phyloP scores from a whole-genome alignment of 2,888 invertebrate species.

The Dicranocentrus wangi region DNA sequence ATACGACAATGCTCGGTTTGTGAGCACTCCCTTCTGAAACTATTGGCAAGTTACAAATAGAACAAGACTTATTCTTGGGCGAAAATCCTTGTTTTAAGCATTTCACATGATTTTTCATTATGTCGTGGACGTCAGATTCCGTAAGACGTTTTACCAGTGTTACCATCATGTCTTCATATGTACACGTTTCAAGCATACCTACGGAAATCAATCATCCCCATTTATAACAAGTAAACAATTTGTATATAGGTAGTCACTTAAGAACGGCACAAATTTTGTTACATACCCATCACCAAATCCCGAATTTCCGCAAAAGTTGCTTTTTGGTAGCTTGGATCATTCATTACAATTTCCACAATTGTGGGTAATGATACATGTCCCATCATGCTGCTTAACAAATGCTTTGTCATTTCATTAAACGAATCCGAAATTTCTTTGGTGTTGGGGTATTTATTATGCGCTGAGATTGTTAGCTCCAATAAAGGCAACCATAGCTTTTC shows the following conservation, averaged over 20 bases:
- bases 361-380: constrained; percentile 78
- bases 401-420: constrained; percentile 76
- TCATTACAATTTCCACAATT: constrained; percentile 76
- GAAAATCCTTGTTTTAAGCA: constrained; percentile 68
- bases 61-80: constrained; percentile 65
- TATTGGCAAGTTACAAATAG: constrained; percentile 62
- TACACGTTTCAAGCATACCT: constrained; percentile 85
- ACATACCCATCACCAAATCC: constrained; percentile 76
- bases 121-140: constrained; percentile 81
- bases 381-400: constrained; percentile 78
- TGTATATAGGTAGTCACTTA: no score
- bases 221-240: no score
- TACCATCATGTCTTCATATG: constrained; percentile 84
- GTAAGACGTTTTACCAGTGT: constrained; percentile 81
- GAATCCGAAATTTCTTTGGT: constrained; percentile 72
- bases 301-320: constrained; percentile 78
- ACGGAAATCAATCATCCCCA: constrained; percentile 75
- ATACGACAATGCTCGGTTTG: constrained; percentile 68
- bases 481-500: constrained; percentile 76
- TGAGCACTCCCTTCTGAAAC: constrained; percentile 50
- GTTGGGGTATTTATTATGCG: constrained; percentile 75
- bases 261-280: no score
- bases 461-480: constrained; percentile 75
- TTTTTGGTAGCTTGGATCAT: constrained; percentile 77
- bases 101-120: constrained; percentile 73